phyloP scores from a whole-genome alignment of 2,113 vertebrate species.

The Gopherus evgoodei region DNA sequence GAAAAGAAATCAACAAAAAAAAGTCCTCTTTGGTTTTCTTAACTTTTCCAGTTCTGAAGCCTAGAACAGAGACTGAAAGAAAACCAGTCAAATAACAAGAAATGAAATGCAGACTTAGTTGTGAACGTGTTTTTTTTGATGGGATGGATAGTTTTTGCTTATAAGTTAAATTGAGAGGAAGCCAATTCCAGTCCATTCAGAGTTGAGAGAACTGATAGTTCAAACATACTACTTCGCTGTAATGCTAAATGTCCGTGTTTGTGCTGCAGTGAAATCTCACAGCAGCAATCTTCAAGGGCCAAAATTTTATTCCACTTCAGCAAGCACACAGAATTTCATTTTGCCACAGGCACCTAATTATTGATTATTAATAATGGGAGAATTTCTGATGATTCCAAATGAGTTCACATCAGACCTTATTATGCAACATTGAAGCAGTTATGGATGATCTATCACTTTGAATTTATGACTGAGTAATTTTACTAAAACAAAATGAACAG shows the following conservation, averaged over 20 bases:
- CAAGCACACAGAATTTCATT: not conserved
- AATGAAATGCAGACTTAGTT: not conserved
- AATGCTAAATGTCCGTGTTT: not conserved
- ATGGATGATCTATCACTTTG: not conserved
- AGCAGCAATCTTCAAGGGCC: not conserved
- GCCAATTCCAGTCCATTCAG: not conserved
- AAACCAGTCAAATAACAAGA: not conserved
- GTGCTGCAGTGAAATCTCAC: not conserved
- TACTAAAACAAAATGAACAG: not conserved
- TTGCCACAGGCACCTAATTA: not conserved
- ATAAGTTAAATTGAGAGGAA: not conserved
- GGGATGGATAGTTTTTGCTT: not conserved
- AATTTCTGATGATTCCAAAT: not conserved
- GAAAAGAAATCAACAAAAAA: not conserved
- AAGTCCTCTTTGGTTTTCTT: not conserved
- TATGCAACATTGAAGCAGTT: not conserved
- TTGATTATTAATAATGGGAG: not conserved
- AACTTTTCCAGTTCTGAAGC: not conserved
- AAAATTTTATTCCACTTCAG: not conserved
- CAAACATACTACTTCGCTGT: not conserved
- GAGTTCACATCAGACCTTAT: not conserved
- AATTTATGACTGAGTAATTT: not conserved
- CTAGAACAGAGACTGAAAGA: not conserved
- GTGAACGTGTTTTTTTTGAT: not conserved
- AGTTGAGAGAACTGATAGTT: not conserved